Evolutionary conservation across 2,888 invertebrate genomes (phyloP), one percentile per base, ranked within the genome.

Genomic region (Acanthococcus lagerstroemiae): DNA sequence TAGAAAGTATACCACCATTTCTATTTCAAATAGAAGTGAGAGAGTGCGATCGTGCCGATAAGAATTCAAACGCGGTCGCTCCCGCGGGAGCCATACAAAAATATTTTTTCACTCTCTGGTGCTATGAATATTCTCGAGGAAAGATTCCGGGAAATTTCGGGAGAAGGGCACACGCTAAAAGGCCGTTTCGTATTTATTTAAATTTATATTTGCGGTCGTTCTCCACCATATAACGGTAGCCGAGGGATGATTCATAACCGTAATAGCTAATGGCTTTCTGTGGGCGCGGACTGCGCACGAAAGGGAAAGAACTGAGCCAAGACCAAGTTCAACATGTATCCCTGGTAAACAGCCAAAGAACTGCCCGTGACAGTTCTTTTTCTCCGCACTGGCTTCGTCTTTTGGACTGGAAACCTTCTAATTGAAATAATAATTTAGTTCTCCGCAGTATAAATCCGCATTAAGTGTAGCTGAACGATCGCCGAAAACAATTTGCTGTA

Each of bases 321-420:
- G 52, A 63, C 52, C 52, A 63, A 52, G 63, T 63, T 63, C 63
- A 63, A 63, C 63, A 63, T 63, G 63, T 63, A 63, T 63, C 54
- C 44, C 44, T 63, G 63, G 54, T 63, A 63, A 27, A 63, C 52
- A 63, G 63, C 63, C 63, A 63, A 63, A 54, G 54, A 52, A 63
- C 63, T 63, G 63, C 52, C 63, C 63, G 54, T 63, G 63, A 63
- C 63, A 63, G 54, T 63, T n/a, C n/a, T n/a, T n/a, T n/a, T n/a
- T n/a, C n/a, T n/a, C n/a, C n/a, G n/a, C n/a, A n/a, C n/a, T n/a
- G n/a, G n/a, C n/a, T n/a, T n/a, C n/a, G n/a, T 45, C 58, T 58
- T 58, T 58, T 45, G 37, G 46, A 25, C 48, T 46, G 48, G 26
- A 60, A 60, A 60, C 60, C 60, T 60, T 60, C 46, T 60, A 60